phyloP scores from a whole-genome alignment of 2,888 invertebrate species.

The Tiliacea aurago region DNA sequence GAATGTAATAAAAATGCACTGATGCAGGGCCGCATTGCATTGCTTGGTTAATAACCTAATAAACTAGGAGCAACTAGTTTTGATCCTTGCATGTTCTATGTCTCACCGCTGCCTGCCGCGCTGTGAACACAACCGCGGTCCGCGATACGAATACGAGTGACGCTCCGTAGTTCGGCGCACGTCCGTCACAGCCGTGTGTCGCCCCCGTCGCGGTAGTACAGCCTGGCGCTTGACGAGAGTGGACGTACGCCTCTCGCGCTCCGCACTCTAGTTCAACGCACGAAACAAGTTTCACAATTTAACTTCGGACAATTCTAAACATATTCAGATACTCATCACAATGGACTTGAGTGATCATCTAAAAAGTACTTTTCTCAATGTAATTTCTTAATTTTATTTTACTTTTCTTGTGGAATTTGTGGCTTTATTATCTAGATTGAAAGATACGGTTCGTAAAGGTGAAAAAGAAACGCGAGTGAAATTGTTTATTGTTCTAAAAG shows the following conservation, averaged over 20 bases:
- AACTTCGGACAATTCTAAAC: slow-evolving; percentile 65
- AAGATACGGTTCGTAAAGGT: slow-evolving; percentile 82
- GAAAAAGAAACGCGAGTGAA: slow-evolving; percentile 84
- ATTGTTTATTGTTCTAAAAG: slow-evolving; percentile 84
- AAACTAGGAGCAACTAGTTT: slow-evolving; percentile 75
- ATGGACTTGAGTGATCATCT: slow-evolving; percentile 79
- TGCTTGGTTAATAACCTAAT: slow-evolving; percentile 70
- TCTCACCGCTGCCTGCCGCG: slow-evolving; percentile 30
- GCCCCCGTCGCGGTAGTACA: slow-evolving; percentile 82
- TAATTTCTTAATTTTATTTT: slow-evolving; percentile 73
- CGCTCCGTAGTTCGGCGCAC: slow-evolving; percentile 79
- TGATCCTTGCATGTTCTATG: slow-evolving; percentile 76
- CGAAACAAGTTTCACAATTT: slow-evolving; percentile 87
- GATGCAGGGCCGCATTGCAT: slow-evolving; percentile 41
- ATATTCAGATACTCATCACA: slow-evolving; percentile 70
- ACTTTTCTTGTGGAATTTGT: slow-evolving; percentile 84
- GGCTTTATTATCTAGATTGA: slow-evolving; percentile 81
- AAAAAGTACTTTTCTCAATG: slow-evolving; percentile 73
- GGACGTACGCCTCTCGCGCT: slow-evolving; percentile 78
- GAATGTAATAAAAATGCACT: slow-evolving; percentile 43
- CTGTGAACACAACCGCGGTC: slow-evolving; percentile 49
- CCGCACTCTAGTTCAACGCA: slow-evolving; percentile 69
- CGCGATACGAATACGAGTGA: slow-evolving; percentile 61
- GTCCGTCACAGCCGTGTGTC: slow-evolving; percentile 78
- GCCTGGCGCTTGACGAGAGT: slow-evolving; percentile 76